phyloP scores from a whole-genome alignment of 1,140 invertebrate genomes.

The Aphaenogaster rudis region DNA sequence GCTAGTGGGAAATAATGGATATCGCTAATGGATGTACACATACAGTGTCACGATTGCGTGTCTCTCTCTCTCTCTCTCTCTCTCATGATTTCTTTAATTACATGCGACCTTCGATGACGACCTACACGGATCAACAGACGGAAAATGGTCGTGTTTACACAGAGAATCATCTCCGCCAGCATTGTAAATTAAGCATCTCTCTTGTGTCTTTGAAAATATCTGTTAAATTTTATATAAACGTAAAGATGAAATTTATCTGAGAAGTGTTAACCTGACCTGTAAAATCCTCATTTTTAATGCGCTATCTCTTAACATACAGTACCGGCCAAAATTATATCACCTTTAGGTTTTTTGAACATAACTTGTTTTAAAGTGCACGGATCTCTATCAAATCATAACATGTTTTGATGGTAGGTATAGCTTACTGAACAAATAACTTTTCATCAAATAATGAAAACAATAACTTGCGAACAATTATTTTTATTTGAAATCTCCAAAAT shows the following conservation, averaged over 20 bases:
- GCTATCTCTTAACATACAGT: neutral
- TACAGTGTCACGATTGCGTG: neutral
- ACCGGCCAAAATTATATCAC: no score
- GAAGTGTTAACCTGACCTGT: neutral
- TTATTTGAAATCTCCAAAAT: no score
- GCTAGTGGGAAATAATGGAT: constrained; percentile 44
- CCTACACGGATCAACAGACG: constrained; percentile 6
- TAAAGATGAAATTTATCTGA: constrained; percentile 12
- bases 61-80: neutral
- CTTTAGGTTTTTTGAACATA: no score
- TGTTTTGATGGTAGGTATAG: no score
- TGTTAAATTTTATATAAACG: neutral
- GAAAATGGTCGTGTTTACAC: constrained; percentile 33
- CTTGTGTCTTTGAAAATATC: neutral
- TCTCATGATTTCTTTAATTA: constrained; percentile 40
- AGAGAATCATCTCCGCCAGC: neutral
- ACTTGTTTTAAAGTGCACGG: no score
- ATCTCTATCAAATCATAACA: no score
- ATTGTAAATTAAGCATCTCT: constrained; percentile 14
- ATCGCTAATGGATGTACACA: neutral
- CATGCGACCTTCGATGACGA: constrained; percentile 38
- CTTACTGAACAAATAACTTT: no score
- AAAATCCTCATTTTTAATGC: constrained; percentile 1
- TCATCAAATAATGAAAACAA: no score
- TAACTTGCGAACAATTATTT: no score